Evolutionary conservation across 2,888 invertebrate species (phyloP).

Genomic region (Lithophane socia): DNA sequence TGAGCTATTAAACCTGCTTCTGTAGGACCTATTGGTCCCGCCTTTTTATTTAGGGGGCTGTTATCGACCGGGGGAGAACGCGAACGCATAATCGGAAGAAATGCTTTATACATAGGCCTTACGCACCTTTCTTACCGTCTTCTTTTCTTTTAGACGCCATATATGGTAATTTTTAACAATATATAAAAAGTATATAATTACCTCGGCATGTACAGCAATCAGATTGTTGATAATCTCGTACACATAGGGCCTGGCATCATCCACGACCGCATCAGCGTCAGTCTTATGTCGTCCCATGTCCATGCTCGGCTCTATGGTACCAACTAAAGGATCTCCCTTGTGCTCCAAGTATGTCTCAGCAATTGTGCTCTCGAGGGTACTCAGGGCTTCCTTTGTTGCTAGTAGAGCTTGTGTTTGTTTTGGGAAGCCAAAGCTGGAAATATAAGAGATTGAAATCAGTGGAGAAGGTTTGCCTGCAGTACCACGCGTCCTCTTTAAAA

Average conservation of each 20-base stretch:
- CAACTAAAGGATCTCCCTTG: constrained; percentile 98
- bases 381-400: constrained; percentile 92
- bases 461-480: background rate
- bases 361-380: constrained; percentile 91
- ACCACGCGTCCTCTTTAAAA: too few relatives aligned
- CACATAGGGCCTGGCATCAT: constrained; percentile 96
- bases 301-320: constrained; percentile 99
- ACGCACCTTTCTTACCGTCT: too few relatives aligned
- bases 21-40: background rate
- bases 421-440: constrained; percentile 92
- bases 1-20: too few relatives aligned
- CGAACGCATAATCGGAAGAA: too few relatives aligned
- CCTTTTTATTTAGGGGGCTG: background rate
- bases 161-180: background rate
- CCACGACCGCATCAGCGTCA: constrained; percentile 94
- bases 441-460: background rate
- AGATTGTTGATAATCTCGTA: constrained; percentile 96
- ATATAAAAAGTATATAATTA: constrained; percentile 70
- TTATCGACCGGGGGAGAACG: background rate
- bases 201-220: constrained; percentile 94
- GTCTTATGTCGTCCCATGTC: constrained; percentile 97
- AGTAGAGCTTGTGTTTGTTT: constrained; percentile 93
- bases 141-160: too few relatives aligned
- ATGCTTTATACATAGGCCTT: too few relatives aligned
- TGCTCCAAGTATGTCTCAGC: constrained; percentile 96